These are phyloP conservation scores for Leptinotarsa tumamoca DNA, from an alignment of 2,888 invertebrate species.

Conservation along the genomic window DNA sequence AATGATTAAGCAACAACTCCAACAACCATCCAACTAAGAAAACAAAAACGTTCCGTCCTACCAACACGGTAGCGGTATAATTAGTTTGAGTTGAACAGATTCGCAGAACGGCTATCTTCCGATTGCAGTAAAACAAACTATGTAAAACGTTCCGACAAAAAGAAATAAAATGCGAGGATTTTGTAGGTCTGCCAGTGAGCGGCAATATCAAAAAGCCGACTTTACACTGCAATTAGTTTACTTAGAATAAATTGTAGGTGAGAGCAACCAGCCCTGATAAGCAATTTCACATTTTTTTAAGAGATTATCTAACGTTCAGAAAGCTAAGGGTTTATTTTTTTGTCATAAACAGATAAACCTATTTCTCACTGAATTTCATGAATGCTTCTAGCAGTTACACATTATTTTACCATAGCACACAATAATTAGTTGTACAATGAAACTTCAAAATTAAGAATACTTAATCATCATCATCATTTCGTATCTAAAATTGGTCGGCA, in stretches of 20 bases:
- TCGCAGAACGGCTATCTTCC: constrained; percentile 47
- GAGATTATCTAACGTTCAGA: constrained; percentile 4
- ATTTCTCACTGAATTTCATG: too few relatives aligned
- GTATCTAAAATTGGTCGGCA: too few relatives aligned
- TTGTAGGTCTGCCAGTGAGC: constrained; percentile 42
- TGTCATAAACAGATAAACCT: too few relatives aligned
- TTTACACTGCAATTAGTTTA: constrained; percentile 55
- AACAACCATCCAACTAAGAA: background rate
- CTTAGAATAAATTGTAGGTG: constrained; percentile 53
- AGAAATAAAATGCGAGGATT: constrained; percentile 33
- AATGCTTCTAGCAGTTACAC: too few relatives aligned
- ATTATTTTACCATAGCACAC: too few relatives aligned
- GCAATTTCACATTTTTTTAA: constrained; percentile 35
- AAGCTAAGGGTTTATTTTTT: background rate
- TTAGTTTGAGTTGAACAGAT: constrained; percentile 49
- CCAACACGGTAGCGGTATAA: constrained; percentile 50
- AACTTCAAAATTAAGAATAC: too few relatives aligned
- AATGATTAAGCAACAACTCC: background rate
- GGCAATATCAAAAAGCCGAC: constrained; percentile 53
- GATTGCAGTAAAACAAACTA: constrained; percentile 40
- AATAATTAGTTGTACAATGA: too few relatives aligned
- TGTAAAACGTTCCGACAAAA: constrained; percentile 12
- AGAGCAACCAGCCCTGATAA: constrained; percentile 38
- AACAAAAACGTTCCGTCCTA: constrained; percentile 30
- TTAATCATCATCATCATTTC: too few relatives aligned